Conservation (phyloP, 2,888 invertebrate species). For the Cosmopolites sordidus region DNA sequence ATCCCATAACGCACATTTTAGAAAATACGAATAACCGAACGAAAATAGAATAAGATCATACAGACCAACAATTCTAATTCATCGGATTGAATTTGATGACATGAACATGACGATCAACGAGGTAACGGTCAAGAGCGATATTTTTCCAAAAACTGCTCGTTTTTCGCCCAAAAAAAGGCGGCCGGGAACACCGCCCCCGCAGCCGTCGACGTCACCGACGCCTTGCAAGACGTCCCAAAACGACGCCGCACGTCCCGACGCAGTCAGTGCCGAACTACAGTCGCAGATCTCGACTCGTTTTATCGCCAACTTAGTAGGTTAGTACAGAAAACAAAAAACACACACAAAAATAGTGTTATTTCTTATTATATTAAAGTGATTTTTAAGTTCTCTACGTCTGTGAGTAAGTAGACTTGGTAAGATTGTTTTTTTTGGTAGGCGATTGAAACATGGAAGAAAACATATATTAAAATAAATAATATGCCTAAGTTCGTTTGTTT, state of each 20-base stretch:
- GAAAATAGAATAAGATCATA: too few relatives aligned
- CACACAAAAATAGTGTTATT: neutral
- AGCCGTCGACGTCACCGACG: conserved; percentile 36
- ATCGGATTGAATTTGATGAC: too few relatives aligned
- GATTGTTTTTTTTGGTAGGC: conserved; percentile 1
- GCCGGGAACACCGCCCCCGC: conserved; percentile 27
- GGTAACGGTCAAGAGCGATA: neutral
- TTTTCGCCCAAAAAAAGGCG: neutral
- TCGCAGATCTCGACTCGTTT: conserved; percentile 35
- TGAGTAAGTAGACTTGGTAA: neutral
- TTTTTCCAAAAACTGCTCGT: neutral
- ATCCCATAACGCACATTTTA: too few relatives aligned
- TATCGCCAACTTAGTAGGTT: conserved; percentile 29
- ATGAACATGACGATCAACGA: neutral
- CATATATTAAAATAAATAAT: too few relatives aligned
- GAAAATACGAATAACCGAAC: too few relatives aligned
- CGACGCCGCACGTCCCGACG: conserved; percentile 35
- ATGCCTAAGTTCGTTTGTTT: too few relatives aligned
- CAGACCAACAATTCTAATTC: too few relatives aligned
- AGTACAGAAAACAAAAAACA: conserved; percentile 14
- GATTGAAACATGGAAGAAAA: too few relatives aligned
- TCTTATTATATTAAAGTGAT: neutral
- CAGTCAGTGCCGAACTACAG: conserved; percentile 50
- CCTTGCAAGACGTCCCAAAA: conserved; percentile 37
- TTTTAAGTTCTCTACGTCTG: neutral